These are phyloP conservation scores for Cataglyphis livida DNA, from an alignment of 2,888 invertebrate genomes.

Conservation along the genomic window DNA sequence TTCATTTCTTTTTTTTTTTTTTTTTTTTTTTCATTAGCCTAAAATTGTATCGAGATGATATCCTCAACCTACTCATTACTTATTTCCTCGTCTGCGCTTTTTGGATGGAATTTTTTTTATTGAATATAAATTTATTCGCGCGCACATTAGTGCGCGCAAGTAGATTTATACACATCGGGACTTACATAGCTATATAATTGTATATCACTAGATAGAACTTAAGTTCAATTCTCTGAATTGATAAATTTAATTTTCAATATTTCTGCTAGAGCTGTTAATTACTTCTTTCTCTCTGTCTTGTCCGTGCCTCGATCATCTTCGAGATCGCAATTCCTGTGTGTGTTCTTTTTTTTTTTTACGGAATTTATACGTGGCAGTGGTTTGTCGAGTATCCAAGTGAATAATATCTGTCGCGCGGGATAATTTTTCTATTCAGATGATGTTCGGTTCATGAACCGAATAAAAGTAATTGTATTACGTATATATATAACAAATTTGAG, in stretches of 20 bases:
- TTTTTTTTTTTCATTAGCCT: background rate
- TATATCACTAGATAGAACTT: constrained; percentile 54
- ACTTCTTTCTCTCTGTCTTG: background rate
- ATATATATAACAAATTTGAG: constrained; percentile 62
- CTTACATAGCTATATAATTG: constrained; percentile 28
- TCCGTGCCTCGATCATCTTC: background rate
- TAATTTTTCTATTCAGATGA: constrained; percentile 30
- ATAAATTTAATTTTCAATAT: constrained; percentile 47
- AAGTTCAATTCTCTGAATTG: constrained; percentile 51
- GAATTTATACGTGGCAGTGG: constrained; percentile 36
- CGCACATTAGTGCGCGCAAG: background rate
- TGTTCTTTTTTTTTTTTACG: background rate
- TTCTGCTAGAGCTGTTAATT: constrained; percentile 24
- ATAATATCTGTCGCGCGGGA: constrained; percentile 3
- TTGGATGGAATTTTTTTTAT: constrained; percentile 69
- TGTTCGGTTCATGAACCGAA: constrained; percentile 12
- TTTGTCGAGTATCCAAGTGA: constrained; percentile 19
- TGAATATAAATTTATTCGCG: constrained; percentile 39
- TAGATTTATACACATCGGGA: constrained; percentile 30
- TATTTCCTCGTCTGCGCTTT: constrained; percentile 31
- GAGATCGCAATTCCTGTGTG: constrained; percentile 37
- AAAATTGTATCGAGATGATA: constrained; percentile 38
- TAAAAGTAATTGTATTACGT: constrained; percentile 58
- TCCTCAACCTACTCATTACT: constrained; percentile 11
- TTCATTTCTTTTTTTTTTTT: background rate